Percentiles rank a stretch among this genome's conserved stretches.
Evolutionary conservation across 2,888 invertebrate genomes (phyloP).

Genomic region (Endomychus coccineus): DNA sequence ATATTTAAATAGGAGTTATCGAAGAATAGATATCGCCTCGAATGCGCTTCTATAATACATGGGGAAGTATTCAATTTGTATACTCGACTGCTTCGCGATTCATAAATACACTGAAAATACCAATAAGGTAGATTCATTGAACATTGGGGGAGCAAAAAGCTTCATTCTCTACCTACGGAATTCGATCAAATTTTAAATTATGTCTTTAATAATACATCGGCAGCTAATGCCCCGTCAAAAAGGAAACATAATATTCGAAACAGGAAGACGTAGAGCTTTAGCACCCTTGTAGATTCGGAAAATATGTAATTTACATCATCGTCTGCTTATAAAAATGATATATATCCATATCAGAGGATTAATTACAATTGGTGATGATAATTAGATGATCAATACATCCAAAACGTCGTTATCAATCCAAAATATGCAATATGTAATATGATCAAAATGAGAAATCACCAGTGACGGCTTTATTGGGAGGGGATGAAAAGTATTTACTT

Average conservation of each 20-base stretch:
- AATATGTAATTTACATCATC: too few species aligned
- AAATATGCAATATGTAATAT: too few species aligned
- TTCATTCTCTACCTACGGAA: conserved; percentile 11
- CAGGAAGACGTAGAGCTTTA: too few species aligned
- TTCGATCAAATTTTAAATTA: conserved; percentile 19
- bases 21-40: conserved; percentile 23
- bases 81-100: conserved; percentile 21
- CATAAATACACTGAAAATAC: conserved; percentile 25
- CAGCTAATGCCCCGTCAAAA: not conserved
- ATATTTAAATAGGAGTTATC: conserved; percentile 27
- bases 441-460: too few species aligned
- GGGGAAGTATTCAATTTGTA: conserved; percentile 25
- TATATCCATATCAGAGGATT: too few species aligned
- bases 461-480: too few species aligned
- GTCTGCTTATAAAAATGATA: too few species aligned
- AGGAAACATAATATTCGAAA: not conserved
- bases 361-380: too few species aligned
- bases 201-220: conserved; percentile 18
- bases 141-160: conserved; percentile 9
- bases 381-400: too few species aligned
- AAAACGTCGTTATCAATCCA: too few species aligned
- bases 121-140: conserved; percentile 19
- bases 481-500: too few species aligned
- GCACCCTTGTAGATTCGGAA: too few species aligned
- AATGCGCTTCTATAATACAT: conserved; percentile 15